Conservation (phyloP, 2,797 vertebrate species). For the Trichosurus vulpecula region DNA sequence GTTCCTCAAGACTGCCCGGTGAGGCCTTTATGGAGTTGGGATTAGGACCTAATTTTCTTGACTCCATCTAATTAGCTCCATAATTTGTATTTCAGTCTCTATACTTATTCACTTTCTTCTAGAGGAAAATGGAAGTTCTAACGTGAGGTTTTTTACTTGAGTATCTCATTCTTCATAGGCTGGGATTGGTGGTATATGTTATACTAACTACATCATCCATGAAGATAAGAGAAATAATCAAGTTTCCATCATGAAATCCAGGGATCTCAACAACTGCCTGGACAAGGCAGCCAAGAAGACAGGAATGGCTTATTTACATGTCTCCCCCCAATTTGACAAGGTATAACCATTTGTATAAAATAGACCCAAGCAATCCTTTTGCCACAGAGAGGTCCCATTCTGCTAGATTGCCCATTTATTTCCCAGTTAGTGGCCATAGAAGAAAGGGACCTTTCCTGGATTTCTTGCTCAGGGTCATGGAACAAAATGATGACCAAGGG, state of each 20-base stretch:
- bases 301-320: slow-evolving; percentile 85
- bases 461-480: neutral
- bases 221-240: slow-evolving; percentile 80
- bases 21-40: neutral
- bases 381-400: neutral
- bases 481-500: neutral
- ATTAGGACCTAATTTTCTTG: neutral
- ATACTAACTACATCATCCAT: slow-evolving; percentile 86
- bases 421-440: neutral
- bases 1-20: neutral
- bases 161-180: slow-evolving; percentile 73
- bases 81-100: neutral
- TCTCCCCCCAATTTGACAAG: slow-evolving; percentile 81
- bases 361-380: neutral
- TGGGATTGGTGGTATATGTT: slow-evolving; percentile 89
- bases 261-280: slow-evolving; percentile 87
- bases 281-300: slow-evolving; percentile 82
- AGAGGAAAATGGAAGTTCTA: neutral
- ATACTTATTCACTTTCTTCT: neutral
- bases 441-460: neutral
- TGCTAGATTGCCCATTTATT: neutral
- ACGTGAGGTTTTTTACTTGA: neutral
- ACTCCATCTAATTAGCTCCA: no score
- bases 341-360: slow-evolving; percentile 77
- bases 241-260: slow-evolving; percentile 84